A percentile compares a stretch with the other conserved stretches of the same genome.
These are phyloP conservation scores for Apamea epomidion DNA, from an alignment of 2,888 invertebrate genomes.

Conservation along the genomic window DNA sequence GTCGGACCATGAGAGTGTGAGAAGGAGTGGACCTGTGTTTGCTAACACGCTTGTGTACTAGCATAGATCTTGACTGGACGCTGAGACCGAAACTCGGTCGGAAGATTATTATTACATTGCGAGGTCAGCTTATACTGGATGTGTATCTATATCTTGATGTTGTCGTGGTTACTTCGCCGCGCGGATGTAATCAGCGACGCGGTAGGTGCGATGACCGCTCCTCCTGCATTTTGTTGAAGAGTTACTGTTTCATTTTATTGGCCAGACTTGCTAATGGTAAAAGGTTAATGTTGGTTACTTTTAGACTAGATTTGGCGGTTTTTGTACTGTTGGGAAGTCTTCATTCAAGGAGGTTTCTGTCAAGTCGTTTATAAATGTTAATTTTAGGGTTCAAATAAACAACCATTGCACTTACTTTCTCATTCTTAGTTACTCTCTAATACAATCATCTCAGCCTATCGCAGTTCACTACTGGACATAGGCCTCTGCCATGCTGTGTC, in stretches of 20 bases:
- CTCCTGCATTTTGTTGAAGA: conserved; percentile 17
- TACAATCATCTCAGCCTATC: not conserved
- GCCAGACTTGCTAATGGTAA: conserved; percentile 18
- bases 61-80: not conserved
- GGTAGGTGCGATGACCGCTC: conserved; percentile 47
- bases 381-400: not conserved
- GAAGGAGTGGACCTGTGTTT: not conserved
- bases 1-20: not conserved
- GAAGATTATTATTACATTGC: not conserved
- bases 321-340: not conserved
- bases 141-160: not conserved
- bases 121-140: conserved; percentile 4
- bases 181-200: conserved; percentile 55
- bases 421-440: not conserved
- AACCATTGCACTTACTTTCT: not conserved
- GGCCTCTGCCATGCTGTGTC: not conserved
- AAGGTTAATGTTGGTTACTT: not conserved
- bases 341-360: not conserved
- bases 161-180: conserved; percentile 25
- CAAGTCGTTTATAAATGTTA: not conserved
- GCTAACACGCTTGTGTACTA: not conserved
- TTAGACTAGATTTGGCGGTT: not conserved
- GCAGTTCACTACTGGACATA: not conserved
- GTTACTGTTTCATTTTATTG: conserved; percentile 29
- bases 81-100: not conserved